Evolutionary conservation across 2,797 vertebrate species (phyloP).

Genomic region (Pangasius krempfi): DNA sequence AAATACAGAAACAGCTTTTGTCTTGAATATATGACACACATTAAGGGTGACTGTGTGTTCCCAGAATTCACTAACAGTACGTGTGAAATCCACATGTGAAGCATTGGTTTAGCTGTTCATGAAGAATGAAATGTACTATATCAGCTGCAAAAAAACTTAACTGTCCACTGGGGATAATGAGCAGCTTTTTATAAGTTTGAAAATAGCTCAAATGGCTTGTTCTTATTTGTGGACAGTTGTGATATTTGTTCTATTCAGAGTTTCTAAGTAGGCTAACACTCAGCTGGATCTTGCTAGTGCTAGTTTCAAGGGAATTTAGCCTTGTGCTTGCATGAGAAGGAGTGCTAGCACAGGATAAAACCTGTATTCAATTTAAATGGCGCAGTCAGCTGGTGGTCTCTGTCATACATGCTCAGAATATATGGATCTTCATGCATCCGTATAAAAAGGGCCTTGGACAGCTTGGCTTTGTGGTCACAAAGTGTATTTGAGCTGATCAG

Average conservation of each 20-base stretch:
- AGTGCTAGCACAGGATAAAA: slow-evolving; percentile 27
- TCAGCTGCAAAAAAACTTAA: slow-evolving; percentile 17
- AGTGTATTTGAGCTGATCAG: slow-evolving; percentile 10
- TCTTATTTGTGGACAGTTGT: slow-evolving; percentile 28
- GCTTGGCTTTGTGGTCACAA: neutral
- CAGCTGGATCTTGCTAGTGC: slow-evolving; percentile 37
- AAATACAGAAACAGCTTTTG: slow-evolving; percentile 6
- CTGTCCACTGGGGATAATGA: slow-evolving; percentile 11
- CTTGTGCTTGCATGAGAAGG: slow-evolving; percentile 21
- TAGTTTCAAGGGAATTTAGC: slow-evolving; percentile 39
- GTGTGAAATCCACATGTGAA: neutral
- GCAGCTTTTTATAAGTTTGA: slow-evolving; percentile 9
- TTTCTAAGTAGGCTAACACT: slow-evolving; percentile 48
- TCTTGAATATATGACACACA: neutral
- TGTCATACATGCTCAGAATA: slow-evolving; percentile 36
- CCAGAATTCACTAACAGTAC: neutral
- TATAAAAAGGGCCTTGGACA: slow-evolving; percentile 10
- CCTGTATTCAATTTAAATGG: slow-evolving; percentile 30
- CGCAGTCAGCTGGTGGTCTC: slow-evolving; percentile 1
- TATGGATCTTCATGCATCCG: slow-evolving; percentile 37
- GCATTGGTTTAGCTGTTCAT: slow-evolving; percentile 6
- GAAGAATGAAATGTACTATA: slow-evolving; percentile 31
- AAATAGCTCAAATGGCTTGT: slow-evolving; percentile 30
- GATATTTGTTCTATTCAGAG: slow-evolving; percentile 38
- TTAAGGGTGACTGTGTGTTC: neutral